Percentiles rank a stretch among this genome's conserved stretches.
phyloP scores from a whole-genome alignment of 2,888 invertebrate species.

The Cosmia trapezina region DNA sequence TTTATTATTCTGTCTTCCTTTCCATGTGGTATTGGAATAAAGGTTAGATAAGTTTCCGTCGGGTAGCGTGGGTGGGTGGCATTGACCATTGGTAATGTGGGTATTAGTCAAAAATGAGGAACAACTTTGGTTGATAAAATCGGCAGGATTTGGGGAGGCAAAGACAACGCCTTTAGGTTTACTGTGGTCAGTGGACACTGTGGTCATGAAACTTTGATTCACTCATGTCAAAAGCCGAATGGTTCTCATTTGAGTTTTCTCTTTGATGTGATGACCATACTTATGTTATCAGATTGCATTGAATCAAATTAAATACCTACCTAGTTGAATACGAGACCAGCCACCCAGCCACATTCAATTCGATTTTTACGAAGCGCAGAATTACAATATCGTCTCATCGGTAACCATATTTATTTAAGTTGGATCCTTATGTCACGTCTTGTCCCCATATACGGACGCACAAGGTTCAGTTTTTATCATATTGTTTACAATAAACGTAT shows the following conservation, averaged over 20 bases:
- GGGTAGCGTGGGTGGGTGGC: no score
- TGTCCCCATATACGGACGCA: constrained; percentile 39
- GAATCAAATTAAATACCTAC: neutral
- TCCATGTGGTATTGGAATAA: constrained; percentile 60
- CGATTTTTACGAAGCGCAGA: neutral
- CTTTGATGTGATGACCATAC: no score
- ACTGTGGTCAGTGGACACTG: no score
- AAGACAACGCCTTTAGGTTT: no score
- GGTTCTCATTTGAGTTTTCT: no score
- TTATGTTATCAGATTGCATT: neutral
- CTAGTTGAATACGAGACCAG: neutral
- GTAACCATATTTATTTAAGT: constrained; percentile 42
- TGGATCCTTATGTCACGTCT: constrained; percentile 58
- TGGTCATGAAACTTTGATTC: no score
- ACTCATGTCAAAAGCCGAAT: no score
- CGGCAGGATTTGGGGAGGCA: no score
- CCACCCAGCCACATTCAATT: neutral
- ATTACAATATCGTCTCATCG: constrained; percentile 22
- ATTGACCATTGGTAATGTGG: no score
- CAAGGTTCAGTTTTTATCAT: constrained; percentile 64
- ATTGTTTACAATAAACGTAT: constrained; percentile 63
- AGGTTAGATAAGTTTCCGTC: neutral
- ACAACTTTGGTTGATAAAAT: no score
- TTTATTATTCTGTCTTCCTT: constrained; percentile 37
- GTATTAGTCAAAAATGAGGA: no score